A percentile compares a stretch with the other conserved stretches of the same genome.
Conservation (phyloP, 1,140 invertebrate species). For the Lepidurus packardi region DNA sequence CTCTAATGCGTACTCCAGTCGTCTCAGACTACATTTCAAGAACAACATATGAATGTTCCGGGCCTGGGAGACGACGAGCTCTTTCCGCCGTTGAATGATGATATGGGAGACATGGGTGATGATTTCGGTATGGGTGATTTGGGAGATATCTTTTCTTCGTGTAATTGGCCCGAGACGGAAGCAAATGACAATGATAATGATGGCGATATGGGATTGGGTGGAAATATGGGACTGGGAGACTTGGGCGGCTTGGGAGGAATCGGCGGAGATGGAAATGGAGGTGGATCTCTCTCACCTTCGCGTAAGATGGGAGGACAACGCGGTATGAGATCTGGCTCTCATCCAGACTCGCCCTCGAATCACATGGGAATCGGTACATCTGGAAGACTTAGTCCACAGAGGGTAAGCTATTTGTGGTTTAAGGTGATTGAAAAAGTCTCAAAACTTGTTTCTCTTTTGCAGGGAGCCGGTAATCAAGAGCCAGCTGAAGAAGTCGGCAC, state of each 20-base stretch:
- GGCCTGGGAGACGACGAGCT: constrained; percentile 69
- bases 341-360: background rate
- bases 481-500: constrained; percentile 70
- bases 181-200: constrained; percentile 36
- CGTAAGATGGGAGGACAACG: constrained; percentile 37
- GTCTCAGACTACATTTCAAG: constrained; percentile 76
- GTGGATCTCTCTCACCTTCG: constrained; percentile 37
- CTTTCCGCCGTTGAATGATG: constrained; percentile 60
- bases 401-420: background rate
- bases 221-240: constrained; percentile 36
- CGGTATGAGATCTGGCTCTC: constrained; percentile 35
- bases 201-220: constrained; percentile 36
- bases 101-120: constrained; percentile 58
- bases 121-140: constrained; percentile 49
- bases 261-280: constrained; percentile 36
- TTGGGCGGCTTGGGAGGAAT: constrained; percentile 36
- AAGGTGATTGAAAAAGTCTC: background rate
- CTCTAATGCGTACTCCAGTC: constrained; percentile 53
- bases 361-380: background rate
- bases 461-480: constrained; percentile 43
- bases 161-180: constrained; percentile 36
- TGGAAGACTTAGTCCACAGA: background rate
- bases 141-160: constrained; percentile 36
- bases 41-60: constrained; percentile 68
- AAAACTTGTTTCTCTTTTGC: background rate